A percentile compares a stretch with the other conserved stretches of the same genome.
Evolutionary conservation across 1,140 invertebrate species (phyloP).

Genomic region (Drosophila tsacasi): DNA sequence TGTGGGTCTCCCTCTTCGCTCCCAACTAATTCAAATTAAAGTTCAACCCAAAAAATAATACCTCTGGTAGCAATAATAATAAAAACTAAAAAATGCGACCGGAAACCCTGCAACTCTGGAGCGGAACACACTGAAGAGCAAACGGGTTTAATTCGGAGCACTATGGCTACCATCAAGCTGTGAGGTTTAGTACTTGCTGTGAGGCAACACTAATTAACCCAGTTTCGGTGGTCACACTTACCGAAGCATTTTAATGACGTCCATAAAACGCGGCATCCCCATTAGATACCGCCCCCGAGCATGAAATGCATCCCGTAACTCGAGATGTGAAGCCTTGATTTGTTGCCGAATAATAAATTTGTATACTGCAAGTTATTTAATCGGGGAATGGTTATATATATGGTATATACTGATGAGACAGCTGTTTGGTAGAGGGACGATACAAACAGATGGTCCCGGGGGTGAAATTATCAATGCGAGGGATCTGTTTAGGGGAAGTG

Average conservation of each 20-base stretch:
- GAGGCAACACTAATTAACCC: slow-evolving; percentile 66
- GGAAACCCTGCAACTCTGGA: slow-evolving; percentile 56
- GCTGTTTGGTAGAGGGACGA: slow-evolving; percentile 8
- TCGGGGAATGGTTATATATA: not conserved
- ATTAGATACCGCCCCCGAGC: slow-evolving; percentile 28
- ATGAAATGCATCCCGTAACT: slow-evolving; percentile 56
- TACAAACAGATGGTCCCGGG: slow-evolving; percentile 24
- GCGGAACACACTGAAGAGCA: slow-evolving; percentile 60
- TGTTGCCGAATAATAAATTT: slow-evolving; percentile 28
- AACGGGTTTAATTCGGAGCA: slow-evolving; percentile 65
- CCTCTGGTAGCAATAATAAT: slow-evolving; percentile 15
- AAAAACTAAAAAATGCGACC: slow-evolving; percentile 58
- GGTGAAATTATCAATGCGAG: slow-evolving; percentile 13
- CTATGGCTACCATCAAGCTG: slow-evolving; percentile 12
- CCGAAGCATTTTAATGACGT: slow-evolving; percentile 17
- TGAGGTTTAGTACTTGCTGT: slow-evolving; percentile 48
- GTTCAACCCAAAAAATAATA: slow-evolving; percentile 37
- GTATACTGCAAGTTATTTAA: slow-evolving; percentile 19
- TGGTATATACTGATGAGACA: not conserved
- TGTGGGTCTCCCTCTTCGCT: slow-evolving; percentile 9
- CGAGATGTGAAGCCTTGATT: slow-evolving; percentile 15
- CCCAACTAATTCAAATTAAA: slow-evolving; percentile 60
- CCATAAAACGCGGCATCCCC: not conserved
- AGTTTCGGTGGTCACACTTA: slow-evolving; percentile 40
- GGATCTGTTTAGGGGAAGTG: not conserved